Base-by-base conservation (phyloP, 2,113 vertebrate species). In the Leuciscus idus region DNA sequence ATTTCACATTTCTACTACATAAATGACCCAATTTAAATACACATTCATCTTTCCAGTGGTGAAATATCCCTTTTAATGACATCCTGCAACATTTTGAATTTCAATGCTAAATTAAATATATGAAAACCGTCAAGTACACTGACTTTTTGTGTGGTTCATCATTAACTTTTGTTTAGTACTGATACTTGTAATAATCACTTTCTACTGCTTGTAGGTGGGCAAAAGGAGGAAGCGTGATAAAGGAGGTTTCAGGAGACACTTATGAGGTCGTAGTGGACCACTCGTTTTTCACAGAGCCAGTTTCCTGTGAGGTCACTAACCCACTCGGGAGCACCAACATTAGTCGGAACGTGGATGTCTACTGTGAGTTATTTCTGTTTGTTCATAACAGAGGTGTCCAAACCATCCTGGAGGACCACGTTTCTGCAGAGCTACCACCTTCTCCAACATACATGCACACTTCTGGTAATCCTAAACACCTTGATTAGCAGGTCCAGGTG, bases 301-400 rank as follows among this genome's bases (percentile, higher is more conserved):
- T 99, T 5, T 99, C 98, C 89, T 99, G 98, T 0, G 98, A 99
- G 91, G 98, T 99, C 77, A 98, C 98, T 94, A 99, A 99, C 0
- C 95, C 97, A 0, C 93, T 99, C 50, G 98, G 98, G 90, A 99
- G 96, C 93, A 99, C 98, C 10, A 99, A 99, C 92, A 95, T 99
- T 94, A 99, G 98, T 93, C 96, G 97, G 72, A 98, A 97, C 0
- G 98, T 99, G 8, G 98, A 99, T 0, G 98, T 99, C 75, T 98
- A 99, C 88, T 99, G 98, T 99, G 90, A 98, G 98, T 93, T 46
- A 9, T 73, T 82, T 48, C 23, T 52, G 21, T 21, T 50, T 62
- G 11, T 39, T 50, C 66, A 28, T 28, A 50, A 48, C 50, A 19
- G 15, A 19, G 39, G 11, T 33, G 46, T 64, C 17, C 26, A 52